A percentile compares a stretch with the other conserved stretches of the same genome.
These are phyloP conservation scores for Caenorhabditis briggsae DNA, from an alignment of 1,140 invertebrate species.

Conservation along the genomic window DNA sequence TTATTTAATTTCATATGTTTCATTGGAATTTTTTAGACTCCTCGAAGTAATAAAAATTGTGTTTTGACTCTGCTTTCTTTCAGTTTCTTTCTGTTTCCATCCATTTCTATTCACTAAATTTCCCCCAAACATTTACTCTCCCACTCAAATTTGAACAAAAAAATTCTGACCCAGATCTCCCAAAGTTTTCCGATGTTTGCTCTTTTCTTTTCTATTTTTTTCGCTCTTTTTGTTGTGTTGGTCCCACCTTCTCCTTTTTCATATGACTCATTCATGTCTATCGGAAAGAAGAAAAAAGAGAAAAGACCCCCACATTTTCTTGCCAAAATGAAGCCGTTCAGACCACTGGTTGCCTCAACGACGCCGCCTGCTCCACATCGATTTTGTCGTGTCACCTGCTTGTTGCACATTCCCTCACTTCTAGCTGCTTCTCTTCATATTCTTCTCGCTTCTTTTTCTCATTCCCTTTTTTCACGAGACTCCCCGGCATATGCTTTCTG, in stretches of 20 bases:
- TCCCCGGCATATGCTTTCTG: neutral
- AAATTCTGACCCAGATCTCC: neutral
- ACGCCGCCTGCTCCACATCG: conserved; percentile 47
- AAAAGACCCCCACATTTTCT: neutral
- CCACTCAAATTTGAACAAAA: neutral
- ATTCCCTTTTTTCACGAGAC: neutral
- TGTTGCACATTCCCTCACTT: conserved; percentile 9
- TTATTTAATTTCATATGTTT: too few species aligned
- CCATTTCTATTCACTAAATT: too few species aligned
- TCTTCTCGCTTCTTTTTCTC: neutral
- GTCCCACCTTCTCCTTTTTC: conserved; percentile 6
- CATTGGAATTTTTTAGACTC: too few species aligned
- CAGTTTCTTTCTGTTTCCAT: too few species aligned
- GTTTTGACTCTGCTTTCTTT: too few species aligned
- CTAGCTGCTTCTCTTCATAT: neutral
- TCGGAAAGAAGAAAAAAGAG: neutral
- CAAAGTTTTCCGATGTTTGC: neutral
- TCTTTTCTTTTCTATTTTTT: conserved; percentile 5
- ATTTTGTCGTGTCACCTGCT: conserved; percentile 40
- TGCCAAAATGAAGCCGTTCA: conserved; percentile 35
- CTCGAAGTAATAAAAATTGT: too few species aligned
- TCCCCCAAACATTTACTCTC: neutral
- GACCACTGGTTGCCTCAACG: conserved; percentile 21
- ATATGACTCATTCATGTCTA: conserved; percentile 39
- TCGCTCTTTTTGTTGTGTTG: conserved; percentile 25